Conservation (phyloP, 2,113 vertebrate genomes). For the Misgurnus mizolepis region DNA sequence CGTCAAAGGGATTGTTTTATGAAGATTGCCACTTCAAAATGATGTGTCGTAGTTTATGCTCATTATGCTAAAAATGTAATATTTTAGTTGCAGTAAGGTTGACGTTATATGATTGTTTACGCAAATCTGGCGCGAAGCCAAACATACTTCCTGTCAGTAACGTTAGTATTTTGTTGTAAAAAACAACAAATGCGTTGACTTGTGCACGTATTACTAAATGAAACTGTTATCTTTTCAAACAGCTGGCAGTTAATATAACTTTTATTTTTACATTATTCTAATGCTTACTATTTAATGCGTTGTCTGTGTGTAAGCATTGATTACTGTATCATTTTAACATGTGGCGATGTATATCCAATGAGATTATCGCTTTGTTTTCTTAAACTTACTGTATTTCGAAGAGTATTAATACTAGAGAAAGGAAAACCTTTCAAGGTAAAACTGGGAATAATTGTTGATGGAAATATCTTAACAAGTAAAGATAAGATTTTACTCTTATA, state of each 20-base stretch:
- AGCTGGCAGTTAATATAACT: neutral
- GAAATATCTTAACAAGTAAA: neutral
- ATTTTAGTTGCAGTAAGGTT: neutral
- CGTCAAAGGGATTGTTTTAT: neutral
- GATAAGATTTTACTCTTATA: neutral
- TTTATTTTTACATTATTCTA: neutral
- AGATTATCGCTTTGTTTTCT: too few relatives aligned
- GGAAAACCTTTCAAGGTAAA: too few relatives aligned
- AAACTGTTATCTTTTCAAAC: too few relatives aligned
- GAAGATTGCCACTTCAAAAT: neutral
- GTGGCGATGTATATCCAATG: neutral
- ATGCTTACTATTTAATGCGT: neutral
- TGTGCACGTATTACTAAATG: too few relatives aligned
- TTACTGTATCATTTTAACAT: neutral
- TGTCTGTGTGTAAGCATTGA: neutral
- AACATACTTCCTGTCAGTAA: neutral
- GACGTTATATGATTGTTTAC: neutral
- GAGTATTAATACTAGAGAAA: neutral
- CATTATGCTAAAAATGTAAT: neutral
- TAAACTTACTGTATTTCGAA: neutral
- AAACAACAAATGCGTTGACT: neutral
- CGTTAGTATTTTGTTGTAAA: neutral
- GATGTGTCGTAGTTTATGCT: neutral
- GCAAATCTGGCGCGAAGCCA: conserved; percentile 16
- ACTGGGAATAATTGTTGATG: neutral